Conservation (phyloP, 2,888 invertebrate species). For the Calliscelio sp. region DNA sequence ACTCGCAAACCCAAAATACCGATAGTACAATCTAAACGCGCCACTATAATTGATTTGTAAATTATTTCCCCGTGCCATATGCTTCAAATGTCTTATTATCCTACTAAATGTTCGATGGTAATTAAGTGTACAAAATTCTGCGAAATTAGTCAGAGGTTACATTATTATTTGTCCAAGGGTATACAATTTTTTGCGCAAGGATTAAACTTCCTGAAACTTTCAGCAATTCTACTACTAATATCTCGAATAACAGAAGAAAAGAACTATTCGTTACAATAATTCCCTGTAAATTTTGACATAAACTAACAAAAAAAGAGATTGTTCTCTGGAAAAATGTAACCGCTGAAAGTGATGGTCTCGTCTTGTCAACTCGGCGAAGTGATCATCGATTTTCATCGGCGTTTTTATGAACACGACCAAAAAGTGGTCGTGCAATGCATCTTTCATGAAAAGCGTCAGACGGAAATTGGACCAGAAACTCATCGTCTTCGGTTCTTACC, state of each 20-base stretch:
- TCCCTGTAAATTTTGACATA: too few relatives aligned
- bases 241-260: too few relatives aligned
- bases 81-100: too few relatives aligned
- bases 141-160: too few relatives aligned
- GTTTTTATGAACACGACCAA: slow-evolving; percentile 72
- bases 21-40: slow-evolving; percentile 80
- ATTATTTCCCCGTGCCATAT: slow-evolving; percentile 78
- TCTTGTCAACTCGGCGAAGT: slow-evolving; percentile 64
- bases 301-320: too few relatives aligned
- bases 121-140: too few relatives aligned
- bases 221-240: too few relatives aligned
- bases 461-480: slow-evolving; percentile 72
- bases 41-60: slow-evolving; percentile 83
- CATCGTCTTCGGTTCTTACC: slow-evolving; percentile 67
- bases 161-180: too few relatives aligned
- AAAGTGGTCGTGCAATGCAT: slow-evolving; percentile 72
- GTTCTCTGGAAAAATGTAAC: slow-evolving; percentile 48
- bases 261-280: too few relatives aligned
- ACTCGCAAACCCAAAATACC: slow-evolving; percentile 71
- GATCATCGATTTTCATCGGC: slow-evolving; percentile 73
- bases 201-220: too few relatives aligned
- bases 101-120: too few relatives aligned
- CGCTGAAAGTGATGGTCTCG: slow-evolving; percentile 49
- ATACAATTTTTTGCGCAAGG: too few relatives aligned
- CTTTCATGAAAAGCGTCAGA: slow-evolving; percentile 66